Evolutionary conservation across 2,113 vertebrate genomes (phyloP), one percentile per base, ranked within the genome.

Genomic region (Tapirus terrestris): DNA sequence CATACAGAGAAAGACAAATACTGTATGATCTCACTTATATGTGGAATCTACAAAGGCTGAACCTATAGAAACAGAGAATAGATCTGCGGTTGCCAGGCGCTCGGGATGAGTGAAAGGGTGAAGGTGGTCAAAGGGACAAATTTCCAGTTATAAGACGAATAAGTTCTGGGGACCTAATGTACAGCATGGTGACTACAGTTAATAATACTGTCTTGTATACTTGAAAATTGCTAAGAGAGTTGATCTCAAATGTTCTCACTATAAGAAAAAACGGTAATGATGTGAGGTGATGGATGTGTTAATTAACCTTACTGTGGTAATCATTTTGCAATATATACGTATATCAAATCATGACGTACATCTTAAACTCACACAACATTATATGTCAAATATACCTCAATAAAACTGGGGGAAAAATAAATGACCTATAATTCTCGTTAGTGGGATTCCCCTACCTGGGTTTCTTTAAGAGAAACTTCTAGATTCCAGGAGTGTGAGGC

Each of bases 391-490:
- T 27, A 12, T 8, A 27, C 20, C n/a, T 6, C 70, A 6, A 0
- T 33, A 43, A 73, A 56, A 45, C 21, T 21, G 67, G 10, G 58
- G 75, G 13, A 2, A 67, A 63, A 65, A 51, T 31, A 13, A 56
- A 29, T 12, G 60, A 36, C 14, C 79, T 89, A 5, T 6, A 8
- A 17, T 14, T 94, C 11, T 90, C 60, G 3, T 31, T 18, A 10
- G 51, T 31, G 31, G 90, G 56, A 33, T 29, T 67, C 20, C 76
- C 27, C 43, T 51, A 36, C 14, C 8, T 33, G 27, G 11, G 18
- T 67, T 56, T 83, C 75, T 86, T 70, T 12, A 29, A 95, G 73
- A 80, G 80, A 95, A 76, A 33, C 63, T 45, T 90, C 58, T 21
- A n/a, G 60, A 31, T 16, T n/a, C 67, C 29, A 75, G 60, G 56